Evolutionary conservation across 2,888 invertebrate genomes (phyloP).

Genomic region (Apoda limacodes): DNA sequence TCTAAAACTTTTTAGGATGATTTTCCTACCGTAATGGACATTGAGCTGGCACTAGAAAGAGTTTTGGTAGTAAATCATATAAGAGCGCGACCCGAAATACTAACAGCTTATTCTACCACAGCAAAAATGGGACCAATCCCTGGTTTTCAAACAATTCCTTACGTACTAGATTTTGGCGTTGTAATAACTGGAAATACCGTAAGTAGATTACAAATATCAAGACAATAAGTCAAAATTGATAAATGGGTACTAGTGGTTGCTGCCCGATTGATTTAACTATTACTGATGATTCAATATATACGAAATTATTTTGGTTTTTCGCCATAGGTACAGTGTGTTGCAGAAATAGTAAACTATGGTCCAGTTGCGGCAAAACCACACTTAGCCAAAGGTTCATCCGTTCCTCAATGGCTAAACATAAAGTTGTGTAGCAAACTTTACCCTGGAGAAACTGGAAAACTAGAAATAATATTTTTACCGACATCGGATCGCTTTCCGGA

Average conservation of each 20-base stretch:
- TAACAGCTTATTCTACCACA: conserved; percentile 32
- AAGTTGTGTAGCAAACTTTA: conserved; percentile 50
- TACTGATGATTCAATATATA: no score
- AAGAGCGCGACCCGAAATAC: conserved; percentile 40
- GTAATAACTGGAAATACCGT: conserved; percentile 60
- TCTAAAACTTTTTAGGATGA: conserved; percentile 37
- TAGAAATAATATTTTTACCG: conserved; percentile 67
- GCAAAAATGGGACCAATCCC: conserved; percentile 51
- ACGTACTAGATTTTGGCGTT: conserved; percentile 68
- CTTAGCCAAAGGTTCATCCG: conserved; percentile 39
- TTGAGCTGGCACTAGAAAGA: conserved; percentile 72
- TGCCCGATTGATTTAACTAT: no score
- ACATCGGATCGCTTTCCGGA: conserved; percentile 45
- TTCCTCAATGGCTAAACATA: conserved; percentile 42
- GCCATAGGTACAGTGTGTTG: conserved; percentile 48
- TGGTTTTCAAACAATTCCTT: conserved; percentile 58
- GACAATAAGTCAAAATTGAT: no score
- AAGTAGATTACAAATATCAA: no score
- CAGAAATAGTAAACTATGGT: conserved; percentile 67
- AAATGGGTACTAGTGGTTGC: no score
- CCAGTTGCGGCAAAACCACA: conserved; percentile 54
- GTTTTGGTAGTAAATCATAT: conserved; percentile 56
- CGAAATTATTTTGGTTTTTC: no score
- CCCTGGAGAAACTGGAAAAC: conserved; percentile 55
- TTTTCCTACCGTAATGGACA: conserved; percentile 67